These are phyloP conservation scores for Mormyrus lacerda DNA, from an alignment of 2,113 vertebrate genomes.

Conservation along the genomic window DNA sequence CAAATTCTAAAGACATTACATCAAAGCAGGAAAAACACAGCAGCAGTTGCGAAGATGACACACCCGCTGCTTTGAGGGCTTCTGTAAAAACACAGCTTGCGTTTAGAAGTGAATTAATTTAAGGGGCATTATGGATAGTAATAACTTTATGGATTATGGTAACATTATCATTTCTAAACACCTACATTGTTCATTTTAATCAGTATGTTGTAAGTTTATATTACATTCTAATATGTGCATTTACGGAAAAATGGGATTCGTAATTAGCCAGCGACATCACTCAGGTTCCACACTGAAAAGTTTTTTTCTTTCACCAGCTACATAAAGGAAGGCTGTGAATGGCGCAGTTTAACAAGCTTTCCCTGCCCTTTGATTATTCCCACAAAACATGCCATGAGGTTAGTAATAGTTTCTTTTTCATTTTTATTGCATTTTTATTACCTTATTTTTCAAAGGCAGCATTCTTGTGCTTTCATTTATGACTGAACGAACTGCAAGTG, in stretches of 20 bases:
- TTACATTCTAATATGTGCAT: not conserved
- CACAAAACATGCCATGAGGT: not conserved
- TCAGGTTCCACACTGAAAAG: not conserved
- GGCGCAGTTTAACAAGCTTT: not conserved
- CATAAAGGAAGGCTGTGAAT: not conserved
- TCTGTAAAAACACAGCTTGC: not conserved
- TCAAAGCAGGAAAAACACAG: not conserved
- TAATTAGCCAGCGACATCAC: not conserved
- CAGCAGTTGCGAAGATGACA: not conserved
- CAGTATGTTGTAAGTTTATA: not conserved
- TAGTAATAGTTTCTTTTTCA: not conserved
- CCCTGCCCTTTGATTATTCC: not conserved
- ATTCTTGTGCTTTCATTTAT: not conserved
- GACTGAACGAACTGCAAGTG: not conserved
- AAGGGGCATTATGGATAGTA: not conserved
- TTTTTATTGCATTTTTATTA: not conserved
- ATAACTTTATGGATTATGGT: not conserved
- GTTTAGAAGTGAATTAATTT: not conserved
- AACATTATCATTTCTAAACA: not conserved
- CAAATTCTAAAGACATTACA: not conserved
- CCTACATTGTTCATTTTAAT: not conserved
- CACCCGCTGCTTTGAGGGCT: not conserved
- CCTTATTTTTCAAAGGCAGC: not conserved
- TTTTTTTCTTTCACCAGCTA: not conserved
- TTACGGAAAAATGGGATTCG: not conserved